Evolutionary conservation across 2,797 vertebrate species (phyloP).

Genomic region (Onychomys torridus): DNA sequence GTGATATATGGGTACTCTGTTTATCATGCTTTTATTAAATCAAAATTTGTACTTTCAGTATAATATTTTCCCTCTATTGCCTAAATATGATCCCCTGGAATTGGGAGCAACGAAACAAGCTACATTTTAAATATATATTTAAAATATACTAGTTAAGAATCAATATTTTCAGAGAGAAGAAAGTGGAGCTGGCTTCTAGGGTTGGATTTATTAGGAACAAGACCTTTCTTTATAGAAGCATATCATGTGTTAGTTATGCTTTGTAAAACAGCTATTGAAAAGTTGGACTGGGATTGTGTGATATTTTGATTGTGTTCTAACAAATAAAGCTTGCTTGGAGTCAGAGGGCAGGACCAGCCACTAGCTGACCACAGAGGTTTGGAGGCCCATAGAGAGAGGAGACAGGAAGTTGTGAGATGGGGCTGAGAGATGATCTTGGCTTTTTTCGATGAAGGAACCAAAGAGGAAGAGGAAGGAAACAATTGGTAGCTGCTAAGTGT

Average conservation of each 20-base stretch:
- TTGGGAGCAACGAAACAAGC: neutral
- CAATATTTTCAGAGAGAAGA: neutral
- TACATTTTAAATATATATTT: neutral
- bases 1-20: neutral
- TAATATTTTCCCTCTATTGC: neutral
- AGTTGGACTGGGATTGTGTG: neutral
- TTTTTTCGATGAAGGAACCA: no score
- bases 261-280: neutral
- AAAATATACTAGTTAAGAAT: neutral
- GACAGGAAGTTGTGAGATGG: no score
- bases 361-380: no score
- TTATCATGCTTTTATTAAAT: neutral
- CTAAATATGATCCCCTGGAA: neutral
- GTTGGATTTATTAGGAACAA: neutral
- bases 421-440: no score
- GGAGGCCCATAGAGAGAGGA: no score
- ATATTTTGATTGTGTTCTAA: no score
- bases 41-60: neutral
- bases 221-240: neutral
- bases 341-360: no score
- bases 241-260: neutral
- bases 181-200: neutral
- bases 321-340: no score
- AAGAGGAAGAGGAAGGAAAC: no score
- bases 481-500: no score